These are phyloP conservation scores for Vanacampus margaritifer DNA, from an alignment of 2,113 vertebrate species.

Conservation along the genomic window DNA sequence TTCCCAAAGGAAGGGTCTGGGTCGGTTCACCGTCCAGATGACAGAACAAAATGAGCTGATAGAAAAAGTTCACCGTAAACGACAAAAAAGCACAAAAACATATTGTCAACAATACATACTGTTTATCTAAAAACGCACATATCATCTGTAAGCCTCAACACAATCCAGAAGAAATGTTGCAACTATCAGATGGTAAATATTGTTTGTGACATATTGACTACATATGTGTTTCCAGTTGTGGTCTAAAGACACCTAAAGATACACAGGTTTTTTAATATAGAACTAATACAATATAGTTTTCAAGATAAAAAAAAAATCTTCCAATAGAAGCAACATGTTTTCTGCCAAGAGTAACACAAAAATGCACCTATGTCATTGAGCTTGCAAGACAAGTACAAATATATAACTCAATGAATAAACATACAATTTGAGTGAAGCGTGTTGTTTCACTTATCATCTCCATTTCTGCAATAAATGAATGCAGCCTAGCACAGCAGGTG, in stretches of 20 bases:
- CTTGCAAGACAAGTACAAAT: slow-evolving; percentile 57
- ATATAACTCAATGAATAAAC: slow-evolving; percentile 71
- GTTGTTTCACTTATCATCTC: slow-evolving; percentile 69
- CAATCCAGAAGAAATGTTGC: neutral
- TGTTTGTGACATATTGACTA: neutral
- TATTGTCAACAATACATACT: slow-evolving; percentile 1
- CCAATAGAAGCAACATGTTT: slow-evolving; percentile 20
- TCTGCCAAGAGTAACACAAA: slow-evolving; percentile 36
- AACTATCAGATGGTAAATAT: neutral
- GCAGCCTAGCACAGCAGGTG: slow-evolving; percentile 72
- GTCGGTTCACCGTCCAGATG: slow-evolving; percentile 68
- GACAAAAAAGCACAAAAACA: slow-evolving; percentile 24
- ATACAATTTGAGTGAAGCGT: slow-evolving; percentile 69
- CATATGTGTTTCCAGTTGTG: no score
- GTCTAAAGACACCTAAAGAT: no score
- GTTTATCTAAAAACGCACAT: neutral
- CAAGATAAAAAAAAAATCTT: slow-evolving; percentile 11
- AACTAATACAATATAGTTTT: neutral
- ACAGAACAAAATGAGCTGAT: slow-evolving; percentile 67
- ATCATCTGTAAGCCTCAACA: neutral
- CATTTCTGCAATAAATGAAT: slow-evolving; percentile 72
- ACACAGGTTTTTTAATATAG: no score
- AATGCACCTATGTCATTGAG: slow-evolving; percentile 52
- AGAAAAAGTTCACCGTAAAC: slow-evolving; percentile 65
- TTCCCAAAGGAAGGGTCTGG: slow-evolving; percentile 68